A percentile compares a stretch with the other conserved stretches of the same genome.
These are phyloP conservation scores for Pandemis cinnamomeana DNA, from an alignment of 2,888 invertebrate genomes.

Conservation along the genomic window DNA sequence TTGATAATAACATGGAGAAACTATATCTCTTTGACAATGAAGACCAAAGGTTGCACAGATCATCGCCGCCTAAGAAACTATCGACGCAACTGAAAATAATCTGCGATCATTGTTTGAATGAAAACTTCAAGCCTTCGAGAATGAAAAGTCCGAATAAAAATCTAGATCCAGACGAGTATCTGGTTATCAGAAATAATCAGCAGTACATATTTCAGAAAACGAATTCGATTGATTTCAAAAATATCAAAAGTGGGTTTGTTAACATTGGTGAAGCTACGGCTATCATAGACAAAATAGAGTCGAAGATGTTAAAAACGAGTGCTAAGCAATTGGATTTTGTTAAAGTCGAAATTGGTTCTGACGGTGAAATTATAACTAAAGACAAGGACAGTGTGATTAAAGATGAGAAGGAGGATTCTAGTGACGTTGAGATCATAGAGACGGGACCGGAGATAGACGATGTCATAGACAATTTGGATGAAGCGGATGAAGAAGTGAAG, in stretches of 20 bases:
- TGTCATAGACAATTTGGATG: conserved; percentile 74
- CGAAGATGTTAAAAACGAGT: conserved; percentile 47
- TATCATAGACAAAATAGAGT: conserved; percentile 43
- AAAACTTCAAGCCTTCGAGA: conserved; percentile 68
- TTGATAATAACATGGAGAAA: conserved; percentile 66
- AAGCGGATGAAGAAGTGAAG: conserved; percentile 75
- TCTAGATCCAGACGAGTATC: conserved; percentile 70
- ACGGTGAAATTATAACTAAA: conserved; percentile 69
- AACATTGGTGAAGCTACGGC: conserved; percentile 36
- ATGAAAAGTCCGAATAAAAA: conserved; percentile 72
- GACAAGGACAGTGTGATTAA: conserved; percentile 63
- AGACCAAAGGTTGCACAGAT: conserved; percentile 73
- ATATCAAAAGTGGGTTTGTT: conserved; percentile 49
- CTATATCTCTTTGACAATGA: conserved; percentile 77
- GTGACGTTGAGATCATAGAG: conserved; percentile 75
- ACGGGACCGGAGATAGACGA: conserved; percentile 66
- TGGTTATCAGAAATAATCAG: conserved; percentile 77
- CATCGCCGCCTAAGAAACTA: conserved; percentile 68
- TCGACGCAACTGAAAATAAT: conserved; percentile 72
- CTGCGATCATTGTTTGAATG: conserved; percentile 69
- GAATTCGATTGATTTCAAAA: conserved; percentile 54
- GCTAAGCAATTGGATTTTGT: conserved; percentile 64
- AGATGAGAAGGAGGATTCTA: conserved; percentile 62
- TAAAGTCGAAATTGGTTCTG: conserved; percentile 76
- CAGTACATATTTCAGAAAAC: conserved; percentile 77